Percentiles rank a stretch among this genome's conserved stretches.
phyloP scores from a whole-genome alignment of 2,797 vertebrate genomes.

The Tachyglossus aculeatus region DNA sequence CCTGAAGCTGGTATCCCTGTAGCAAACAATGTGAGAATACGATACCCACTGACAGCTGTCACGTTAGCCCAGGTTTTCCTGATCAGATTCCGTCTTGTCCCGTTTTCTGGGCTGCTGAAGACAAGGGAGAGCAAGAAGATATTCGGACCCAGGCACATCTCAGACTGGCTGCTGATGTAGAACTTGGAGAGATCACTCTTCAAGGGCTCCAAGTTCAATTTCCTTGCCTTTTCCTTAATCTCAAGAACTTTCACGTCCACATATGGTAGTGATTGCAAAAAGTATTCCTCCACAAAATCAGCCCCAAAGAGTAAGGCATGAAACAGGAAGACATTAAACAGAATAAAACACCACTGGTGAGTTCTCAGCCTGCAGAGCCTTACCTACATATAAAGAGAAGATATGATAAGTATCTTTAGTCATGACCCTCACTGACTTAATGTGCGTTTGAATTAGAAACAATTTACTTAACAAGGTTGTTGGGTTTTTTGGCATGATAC shows the following conservation, averaged over 20 bases:
- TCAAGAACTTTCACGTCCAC: slow-evolving; percentile 76
- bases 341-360: slow-evolving; percentile 93
- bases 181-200: slow-evolving; percentile 79
- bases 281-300: slow-evolving; percentile 90
- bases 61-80: slow-evolving; percentile 87
- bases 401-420: not conserved
- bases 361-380: slow-evolving; percentile 85
- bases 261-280: slow-evolving; percentile 84
- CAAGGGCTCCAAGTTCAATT: slow-evolving; percentile 75
- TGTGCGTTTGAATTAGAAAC: not conserved
- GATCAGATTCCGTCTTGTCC: slow-evolving; percentile 76
- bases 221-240: slow-evolving; percentile 84
- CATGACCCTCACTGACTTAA: not conserved
- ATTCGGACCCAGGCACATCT: slow-evolving; percentile 72
- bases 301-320: slow-evolving; percentile 89
- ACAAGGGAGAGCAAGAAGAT: slow-evolving; percentile 86
- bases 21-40: slow-evolving; percentile 72
- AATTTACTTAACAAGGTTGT: not conserved
- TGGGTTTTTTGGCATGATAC: not conserved
- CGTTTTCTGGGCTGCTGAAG: slow-evolving; percentile 80
- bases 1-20: slow-evolving; percentile 68
- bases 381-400: slow-evolving; percentile 68
- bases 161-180: slow-evolving; percentile 66
- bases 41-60: slow-evolving; percentile 63
- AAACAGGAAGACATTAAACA: slow-evolving; percentile 89